Evolutionary conservation across 2,888 invertebrate genomes (phyloP).

Genomic region (Halocaridina rubra): DNA sequence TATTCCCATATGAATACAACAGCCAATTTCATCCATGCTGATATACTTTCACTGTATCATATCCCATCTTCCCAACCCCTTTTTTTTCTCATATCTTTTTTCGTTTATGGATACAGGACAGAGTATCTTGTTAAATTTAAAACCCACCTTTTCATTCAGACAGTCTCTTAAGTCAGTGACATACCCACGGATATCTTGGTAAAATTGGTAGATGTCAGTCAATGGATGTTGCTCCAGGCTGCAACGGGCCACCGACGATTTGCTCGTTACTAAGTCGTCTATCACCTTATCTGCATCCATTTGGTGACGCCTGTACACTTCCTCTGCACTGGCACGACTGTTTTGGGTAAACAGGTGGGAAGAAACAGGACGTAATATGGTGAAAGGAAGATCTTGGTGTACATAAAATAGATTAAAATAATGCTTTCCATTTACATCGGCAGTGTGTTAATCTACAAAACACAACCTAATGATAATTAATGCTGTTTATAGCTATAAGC

Average conservation of each 20-base stretch:
- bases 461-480: too few species aligned
- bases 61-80: not conserved
- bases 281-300: slow-evolving; percentile 72
- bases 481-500: too few species aligned
- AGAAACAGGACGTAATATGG: slow-evolving; percentile 53
- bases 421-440: too few species aligned
- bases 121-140: too few species aligned
- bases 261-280: slow-evolving; percentile 69
- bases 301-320: slow-evolving; percentile 73
- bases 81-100: not conserved
- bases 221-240: slow-evolving; percentile 76
- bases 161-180: slow-evolving; percentile 97
- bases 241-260: slow-evolving; percentile 71
- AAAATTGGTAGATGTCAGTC: slow-evolving; percentile 88
- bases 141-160: slow-evolving; percentile 90
- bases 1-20: too few species aligned
- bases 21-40: too few species aligned
- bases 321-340: slow-evolving; percentile 74
- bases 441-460: too few species aligned
- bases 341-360: slow-evolving; percentile 57
- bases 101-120: not conserved
- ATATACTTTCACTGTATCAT: not conserved
- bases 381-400: too few species aligned
- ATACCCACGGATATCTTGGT: slow-evolving; percentile 95
- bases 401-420: too few species aligned